phyloP scores from a whole-genome alignment of 2,113 vertebrate species.

The Charadrius vociferus region DNA sequence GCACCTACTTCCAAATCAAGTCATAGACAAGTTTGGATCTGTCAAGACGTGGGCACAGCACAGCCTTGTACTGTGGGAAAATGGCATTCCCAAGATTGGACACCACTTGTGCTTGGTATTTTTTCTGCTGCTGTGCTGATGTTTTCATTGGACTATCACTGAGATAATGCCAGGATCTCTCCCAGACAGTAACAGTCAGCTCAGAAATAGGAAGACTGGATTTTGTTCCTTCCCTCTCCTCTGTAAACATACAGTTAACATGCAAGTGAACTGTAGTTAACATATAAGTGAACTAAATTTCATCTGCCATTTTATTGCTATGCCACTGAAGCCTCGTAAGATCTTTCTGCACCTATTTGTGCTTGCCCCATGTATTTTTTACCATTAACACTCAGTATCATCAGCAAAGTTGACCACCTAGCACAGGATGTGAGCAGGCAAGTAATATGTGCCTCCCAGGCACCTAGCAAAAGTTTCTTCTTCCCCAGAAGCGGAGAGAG shows the following conservation, averaged over 20 bases:
- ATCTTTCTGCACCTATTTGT: neutral
- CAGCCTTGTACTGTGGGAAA: neutral
- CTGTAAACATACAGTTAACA: neutral
- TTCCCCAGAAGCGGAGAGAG: neutral
- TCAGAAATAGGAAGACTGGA: neutral
- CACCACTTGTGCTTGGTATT: fast-evolving
- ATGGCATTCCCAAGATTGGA: neutral
- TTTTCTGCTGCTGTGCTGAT: neutral
- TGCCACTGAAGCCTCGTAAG: neutral
- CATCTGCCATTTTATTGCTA: neutral
- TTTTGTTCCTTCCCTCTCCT: neutral
- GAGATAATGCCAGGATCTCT: neutral
- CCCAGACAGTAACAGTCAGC: neutral
- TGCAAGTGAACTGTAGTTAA: neutral
- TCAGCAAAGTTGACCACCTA: neutral
- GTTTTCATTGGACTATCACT: neutral
- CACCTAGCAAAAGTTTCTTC: neutral
- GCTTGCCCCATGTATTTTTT: neutral
- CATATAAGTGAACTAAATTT: neutral
- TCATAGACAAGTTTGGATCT: neutral
- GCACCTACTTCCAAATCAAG: neutral
- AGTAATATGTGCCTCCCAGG: neutral
- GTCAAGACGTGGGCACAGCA: neutral
- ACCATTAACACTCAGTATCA: neutral
- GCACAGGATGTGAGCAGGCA: neutral